Percentiles rank a stretch among this genome's conserved stretches.
Evolutionary conservation across 2,797 vertebrate genomes (phyloP).

Genomic region (Onychomys torridus): DNA sequence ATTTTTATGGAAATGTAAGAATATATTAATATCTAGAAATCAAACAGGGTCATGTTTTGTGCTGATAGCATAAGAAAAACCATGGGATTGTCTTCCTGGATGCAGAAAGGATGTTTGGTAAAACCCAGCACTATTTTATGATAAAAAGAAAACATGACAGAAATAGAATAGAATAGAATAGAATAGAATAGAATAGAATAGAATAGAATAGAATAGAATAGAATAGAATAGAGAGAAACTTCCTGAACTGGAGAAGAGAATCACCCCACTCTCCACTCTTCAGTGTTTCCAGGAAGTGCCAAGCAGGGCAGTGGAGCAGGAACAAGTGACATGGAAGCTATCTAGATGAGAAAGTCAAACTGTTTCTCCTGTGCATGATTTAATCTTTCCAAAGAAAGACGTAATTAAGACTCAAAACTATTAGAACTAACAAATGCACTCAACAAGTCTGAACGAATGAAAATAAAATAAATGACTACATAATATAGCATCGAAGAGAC

Average conservation of each 20-base stretch:
- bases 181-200: no score
- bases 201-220: no score
- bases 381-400: slow-evolving; percentile 33
- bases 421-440: not conserved
- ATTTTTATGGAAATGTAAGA: not conserved
- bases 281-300: not conserved
- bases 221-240: not conserved
- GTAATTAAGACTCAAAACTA: not conserved
- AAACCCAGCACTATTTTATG: slow-evolving; percentile 1
- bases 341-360: not conserved
- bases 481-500: not conserved
- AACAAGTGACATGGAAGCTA: slow-evolving; percentile 33
- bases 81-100: not conserved
- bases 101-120: slow-evolving; percentile 5
- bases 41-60: not conserved
- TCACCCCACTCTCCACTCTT: not conserved
- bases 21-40: slow-evolving; percentile 47
- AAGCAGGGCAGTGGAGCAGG: not conserved
- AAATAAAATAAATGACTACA: not conserved
- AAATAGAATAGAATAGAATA: not conserved
- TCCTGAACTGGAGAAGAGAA: slow-evolving; percentile 10
- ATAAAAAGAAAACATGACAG: not conserved
- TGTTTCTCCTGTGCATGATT: not conserved
- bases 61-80: slow-evolving; percentile 28
- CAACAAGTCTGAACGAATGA: not conserved